phyloP scores from a whole-genome alignment of 2,797 vertebrate genomes.

The Otolemur crassicaudatus region DNA sequence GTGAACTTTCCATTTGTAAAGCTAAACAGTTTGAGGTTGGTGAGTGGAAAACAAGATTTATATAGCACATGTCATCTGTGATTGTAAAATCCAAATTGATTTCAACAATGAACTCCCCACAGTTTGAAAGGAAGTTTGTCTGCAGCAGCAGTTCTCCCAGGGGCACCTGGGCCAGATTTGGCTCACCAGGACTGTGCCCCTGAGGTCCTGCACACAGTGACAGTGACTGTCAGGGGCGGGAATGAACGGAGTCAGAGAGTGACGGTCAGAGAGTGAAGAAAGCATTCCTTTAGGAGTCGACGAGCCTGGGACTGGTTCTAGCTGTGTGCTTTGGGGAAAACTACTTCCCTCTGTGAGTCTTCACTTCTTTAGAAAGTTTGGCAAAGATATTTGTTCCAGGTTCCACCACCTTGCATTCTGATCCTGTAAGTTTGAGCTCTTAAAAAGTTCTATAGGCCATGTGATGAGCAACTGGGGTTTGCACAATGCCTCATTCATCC shows the following conservation, averaged over 20 bases:
- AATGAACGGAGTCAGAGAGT: fast-evolving
- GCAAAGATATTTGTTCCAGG: neutral
- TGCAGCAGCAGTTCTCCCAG: fast-evolving
- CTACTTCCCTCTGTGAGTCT: neutral
- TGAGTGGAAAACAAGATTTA: no score
- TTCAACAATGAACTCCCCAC: neutral
- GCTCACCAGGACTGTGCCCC: fast-evolving
- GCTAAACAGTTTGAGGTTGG: neutral
- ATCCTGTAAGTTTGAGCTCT: neutral
- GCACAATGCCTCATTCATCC: neutral
- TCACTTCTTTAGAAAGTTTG: neutral
- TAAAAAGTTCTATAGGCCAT: neutral
- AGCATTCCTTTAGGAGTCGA: neutral
- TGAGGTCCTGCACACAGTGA: fast-evolving
- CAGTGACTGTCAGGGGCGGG: fast-evolving
- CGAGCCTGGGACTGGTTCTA: fast-evolving
- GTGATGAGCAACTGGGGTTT: neutral
- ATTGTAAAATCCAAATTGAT: neutral
- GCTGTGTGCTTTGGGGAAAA: neutral
- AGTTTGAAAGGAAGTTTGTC: neutral
- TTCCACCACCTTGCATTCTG: neutral
- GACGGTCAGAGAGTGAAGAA: fast-evolving
- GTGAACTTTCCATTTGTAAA: neutral
- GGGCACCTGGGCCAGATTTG: fast-evolving
- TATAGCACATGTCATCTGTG: neutral